Evolutionary conservation across 2,888 invertebrate species (phyloP), one percentile per base, ranked within the genome.

Genomic region (Caenorhabditis virilis): DNA sequence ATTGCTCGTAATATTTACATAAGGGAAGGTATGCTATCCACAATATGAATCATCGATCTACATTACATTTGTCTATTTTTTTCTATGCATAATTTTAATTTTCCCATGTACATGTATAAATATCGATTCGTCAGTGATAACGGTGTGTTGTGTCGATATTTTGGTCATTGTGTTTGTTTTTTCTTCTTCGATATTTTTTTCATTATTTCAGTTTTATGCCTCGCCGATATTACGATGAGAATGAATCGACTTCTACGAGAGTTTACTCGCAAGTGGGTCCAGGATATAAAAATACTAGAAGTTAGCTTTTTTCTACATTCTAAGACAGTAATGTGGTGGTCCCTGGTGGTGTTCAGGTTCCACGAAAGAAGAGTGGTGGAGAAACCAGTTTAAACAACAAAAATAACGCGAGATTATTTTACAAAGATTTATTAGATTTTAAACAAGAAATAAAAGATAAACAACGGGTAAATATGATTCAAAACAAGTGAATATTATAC

Each of bases 251-350:
- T 16, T 23, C 45, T 27, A 23, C 45, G 16, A 45, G 45, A 45
- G 30, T 45, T 30, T 45, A 45, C 20, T 45, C 45, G 30, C 45
- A 26, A 18, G 45, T 45, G 7, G 22, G 27, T 9, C 45, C 30
- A 16, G 25, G 25, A 23, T 30, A 45, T 30, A 30, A 42, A 23
- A 42, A 23, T 13, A 42, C 18, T 23, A 20, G 23, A 23, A 23
- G 42, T 42, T 9, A 42, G 42, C 15, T 42, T 6, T 6, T 16
- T 39, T n/a, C n/a, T n/a, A n/a, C n/a, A n/a, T n/a, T n/a, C n/a
- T n/a, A n/a, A n/a, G n/a, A n/a, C n/a, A n/a, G n/a, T n/a, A n/a
- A n/a, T n/a, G n/a, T n/a, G n/a, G n/a, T n/a, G n/a, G n/a, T n/a
- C n/a, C n/a, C n/a, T n/a, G n/a, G n/a, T n/a, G n/a, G n/a, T n/a